Conservation (phyloP, 2,888 invertebrate genomes). For the Drosophila peninsularis region DNA sequence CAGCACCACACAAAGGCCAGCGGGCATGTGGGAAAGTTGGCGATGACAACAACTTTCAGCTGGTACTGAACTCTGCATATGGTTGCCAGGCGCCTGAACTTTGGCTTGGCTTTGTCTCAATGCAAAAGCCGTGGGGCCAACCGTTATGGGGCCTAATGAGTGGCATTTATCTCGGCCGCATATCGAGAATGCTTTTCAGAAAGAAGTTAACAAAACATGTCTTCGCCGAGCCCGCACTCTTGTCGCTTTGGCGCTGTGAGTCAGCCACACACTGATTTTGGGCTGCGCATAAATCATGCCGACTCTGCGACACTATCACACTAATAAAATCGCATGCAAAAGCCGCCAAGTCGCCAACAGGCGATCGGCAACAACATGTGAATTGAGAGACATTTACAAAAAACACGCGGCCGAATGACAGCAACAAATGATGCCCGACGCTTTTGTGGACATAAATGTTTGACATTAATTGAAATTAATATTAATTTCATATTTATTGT, state of each 20-base stretch:
- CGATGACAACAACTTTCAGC: conserved; percentile 52
- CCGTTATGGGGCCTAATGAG: conserved; percentile 77
- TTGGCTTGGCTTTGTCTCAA: conserved; percentile 30
- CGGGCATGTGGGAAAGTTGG: conserved; percentile 55
- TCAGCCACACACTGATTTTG: conserved; percentile 54
- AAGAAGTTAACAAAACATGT: conserved; percentile 65
- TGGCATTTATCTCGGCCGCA: conserved; percentile 64
- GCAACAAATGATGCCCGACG: conserved; percentile 82
- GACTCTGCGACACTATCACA: conserved; percentile 82
- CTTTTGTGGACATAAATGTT: conserved; percentile 82
- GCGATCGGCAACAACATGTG: conserved; percentile 37
- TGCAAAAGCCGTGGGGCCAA: conserved; percentile 41
- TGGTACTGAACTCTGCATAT: conserved; percentile 47
- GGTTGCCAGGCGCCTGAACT: conserved; percentile 24
- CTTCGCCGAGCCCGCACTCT: conserved; percentile 37
- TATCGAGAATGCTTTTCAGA: conserved; percentile 56
- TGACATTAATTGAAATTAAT: conserved; percentile 84
- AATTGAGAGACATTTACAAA: conserved; percentile 40
- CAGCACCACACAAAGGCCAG: conserved; percentile 1
- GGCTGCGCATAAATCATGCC: conserved; percentile 81
- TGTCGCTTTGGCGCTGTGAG: conserved; percentile 25
- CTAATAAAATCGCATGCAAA: conserved; percentile 82
- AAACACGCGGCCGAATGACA: conserved; percentile 57
- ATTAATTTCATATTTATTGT: conserved; percentile 83
- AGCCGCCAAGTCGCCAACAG: conserved; percentile 61